Conservation (phyloP, 2,888 invertebrate species). For the Eupsilia transversa region DNA sequence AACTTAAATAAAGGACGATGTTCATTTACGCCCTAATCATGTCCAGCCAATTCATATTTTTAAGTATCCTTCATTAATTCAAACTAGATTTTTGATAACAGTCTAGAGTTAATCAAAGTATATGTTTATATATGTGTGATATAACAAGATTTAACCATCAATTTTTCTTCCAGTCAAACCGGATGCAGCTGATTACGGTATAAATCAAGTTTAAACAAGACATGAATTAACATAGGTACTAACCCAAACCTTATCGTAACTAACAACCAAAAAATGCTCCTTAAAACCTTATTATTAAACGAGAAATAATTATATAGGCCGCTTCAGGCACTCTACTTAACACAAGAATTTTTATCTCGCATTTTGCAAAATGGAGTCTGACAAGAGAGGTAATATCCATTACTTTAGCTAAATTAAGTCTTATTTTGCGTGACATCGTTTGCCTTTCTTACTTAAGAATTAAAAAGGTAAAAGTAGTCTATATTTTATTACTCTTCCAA, state of each 20-base stretch:
- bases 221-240: background rate
- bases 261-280: constrained; percentile 46
- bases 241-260: constrained; percentile 5
- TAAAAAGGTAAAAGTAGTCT: constrained; percentile 74
- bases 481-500: constrained; percentile 75
- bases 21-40: no score
- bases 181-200: background rate
- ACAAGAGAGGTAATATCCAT: constrained; percentile 78
- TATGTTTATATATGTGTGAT: no score
- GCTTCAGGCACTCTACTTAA: constrained; percentile 67
- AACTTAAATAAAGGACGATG: no score
- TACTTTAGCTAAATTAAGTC: constrained; percentile 84
- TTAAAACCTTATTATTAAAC: constrained; percentile 64
- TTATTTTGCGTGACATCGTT: constrained; percentile 85
- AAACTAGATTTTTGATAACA: no score
- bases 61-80: no score
- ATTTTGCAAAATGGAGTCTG: constrained; percentile 76
- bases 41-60: no score
- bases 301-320: constrained; percentile 70
- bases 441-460: constrained; percentile 81
- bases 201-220: constrained; percentile 9
- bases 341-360: constrained; percentile 73
- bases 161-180: background rate
- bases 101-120: no score
- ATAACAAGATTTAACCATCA: background rate